Base-by-base conservation (phyloP, 2,888 invertebrate species). In the Tetragonisca angustula region DNA sequence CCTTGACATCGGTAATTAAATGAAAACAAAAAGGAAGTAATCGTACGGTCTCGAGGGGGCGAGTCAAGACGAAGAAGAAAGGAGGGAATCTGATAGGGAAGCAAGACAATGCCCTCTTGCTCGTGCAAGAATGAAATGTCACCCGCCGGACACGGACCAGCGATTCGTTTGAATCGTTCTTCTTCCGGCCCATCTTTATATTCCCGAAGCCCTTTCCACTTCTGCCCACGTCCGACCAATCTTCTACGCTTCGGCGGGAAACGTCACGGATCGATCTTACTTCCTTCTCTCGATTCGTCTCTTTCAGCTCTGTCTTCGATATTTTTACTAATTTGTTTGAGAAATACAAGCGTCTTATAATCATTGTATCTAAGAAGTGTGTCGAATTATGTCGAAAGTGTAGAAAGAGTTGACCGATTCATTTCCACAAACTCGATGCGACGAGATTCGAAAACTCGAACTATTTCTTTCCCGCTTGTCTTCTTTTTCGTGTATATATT, bases 1-100 rank as follows among this genome's bases (percentile, higher is more conserved):
- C 93, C 94, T 94, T 94, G 94, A 94, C 94, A 94, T 94, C 94
- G 93, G 94, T 94, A 94, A 94, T 94, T 94, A 94, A 94, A 94
- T 93, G 93, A 94, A 94, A 94, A 94, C 94, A 94, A 94, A 93
- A 94, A 93, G 93, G 93, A 94, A 94, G 93, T 94, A 94, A 94
- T 94, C 93, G 93, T 92, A 92, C 92, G 91, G 91, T 92, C 92
- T 92, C 90, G 85, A 88, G 84, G 86, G 89, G 92, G 87, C 90
- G 92, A 93, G 92, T 90, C 91, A 92, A 92, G 93, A 91, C 92
- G 93, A 92, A 91, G 91, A 93, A 56, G 64, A 27, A 93, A 93
- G 92, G 93, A 92, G 92, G 92, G 93, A 93, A 93, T 93, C 93
- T 92, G 93, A 93, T 93, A 93, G 92, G 93, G 91, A 90, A 91